These are phyloP conservation scores for Pogonomyrmex barbatus DNA, from an alignment of 1,140 invertebrate genomes.

Conservation along the genomic window DNA sequence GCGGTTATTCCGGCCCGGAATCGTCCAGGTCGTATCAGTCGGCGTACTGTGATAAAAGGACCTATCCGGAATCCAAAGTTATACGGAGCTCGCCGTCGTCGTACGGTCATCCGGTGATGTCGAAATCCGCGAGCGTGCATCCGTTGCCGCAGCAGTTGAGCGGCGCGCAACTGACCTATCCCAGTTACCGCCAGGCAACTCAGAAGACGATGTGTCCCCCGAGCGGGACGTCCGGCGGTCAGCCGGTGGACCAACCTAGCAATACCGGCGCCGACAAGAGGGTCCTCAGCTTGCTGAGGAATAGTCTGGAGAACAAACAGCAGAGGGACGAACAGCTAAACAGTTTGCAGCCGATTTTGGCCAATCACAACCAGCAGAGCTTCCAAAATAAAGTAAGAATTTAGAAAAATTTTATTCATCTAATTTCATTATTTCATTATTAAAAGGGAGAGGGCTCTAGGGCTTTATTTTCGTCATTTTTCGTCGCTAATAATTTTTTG, in stretches of 20 bases:
- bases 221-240: conserved; percentile 29
- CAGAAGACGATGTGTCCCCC: conserved; percentile 54
- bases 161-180: conserved; percentile 70
- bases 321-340: conserved; percentile 85
- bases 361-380: conserved; percentile 82
- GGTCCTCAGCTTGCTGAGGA: conserved; percentile 89
- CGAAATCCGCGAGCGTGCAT: conserved; percentile 67
- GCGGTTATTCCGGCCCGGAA: conserved; percentile 73
- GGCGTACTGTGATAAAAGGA: conserved; percentile 84
- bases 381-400: conserved; percentile 82
- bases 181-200: conserved; percentile 72
- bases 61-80: conserved; percentile 75
- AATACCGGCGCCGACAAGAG: conserved; percentile 88
- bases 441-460: no score
- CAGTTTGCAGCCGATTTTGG: conserved; percentile 81
- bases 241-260: conserved; percentile 75
- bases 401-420: no score
- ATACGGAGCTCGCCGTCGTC: conserved; percentile 65
- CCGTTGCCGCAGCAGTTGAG: conserved; percentile 69
- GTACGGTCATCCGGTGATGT: conserved; percentile 74
- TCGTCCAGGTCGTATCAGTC: conserved; percentile 76
- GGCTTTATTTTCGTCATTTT: not conserved
- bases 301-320: conserved; percentile 90
- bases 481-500: not conserved
- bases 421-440: no score